phyloP scores from a whole-genome alignment of 1,140 invertebrate species.

The Cydia amplana region DNA sequence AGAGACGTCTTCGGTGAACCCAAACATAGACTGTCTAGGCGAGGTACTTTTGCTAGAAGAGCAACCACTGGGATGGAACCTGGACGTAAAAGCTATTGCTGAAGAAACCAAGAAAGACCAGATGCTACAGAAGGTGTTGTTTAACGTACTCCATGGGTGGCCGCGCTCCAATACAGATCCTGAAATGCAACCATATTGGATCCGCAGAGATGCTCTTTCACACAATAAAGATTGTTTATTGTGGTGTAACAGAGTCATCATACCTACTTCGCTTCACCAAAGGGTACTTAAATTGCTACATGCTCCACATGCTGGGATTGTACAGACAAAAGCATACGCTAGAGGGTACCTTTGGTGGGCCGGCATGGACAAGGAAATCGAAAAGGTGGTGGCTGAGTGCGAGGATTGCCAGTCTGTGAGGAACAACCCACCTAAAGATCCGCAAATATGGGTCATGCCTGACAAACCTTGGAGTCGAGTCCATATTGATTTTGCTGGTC shows the following conservation, averaged over 20 bases:
- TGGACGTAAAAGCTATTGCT: background rate
- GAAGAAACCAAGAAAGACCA: slow-evolving; percentile 27
- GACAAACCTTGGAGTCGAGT: slow-evolving; percentile 58
- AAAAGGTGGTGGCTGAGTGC: slow-evolving; percentile 41
- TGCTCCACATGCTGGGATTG: slow-evolving; percentile 49
- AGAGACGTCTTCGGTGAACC: background rate
- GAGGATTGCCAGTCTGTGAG: slow-evolving; percentile 40
- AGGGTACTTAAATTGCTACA: slow-evolving; percentile 39
- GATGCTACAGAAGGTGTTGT: slow-evolving; percentile 28
- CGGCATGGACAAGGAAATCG: slow-evolving; percentile 55
- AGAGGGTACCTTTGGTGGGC: slow-evolving; percentile 57
- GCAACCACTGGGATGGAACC: slow-evolving; percentile 6
- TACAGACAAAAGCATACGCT: slow-evolving; percentile 52
- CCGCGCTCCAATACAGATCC: slow-evolving; percentile 13
- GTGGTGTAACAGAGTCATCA: slow-evolving; percentile 34
- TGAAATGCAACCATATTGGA: slow-evolving; percentile 29
- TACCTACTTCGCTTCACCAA: slow-evolving; percentile 17
- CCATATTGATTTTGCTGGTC: slow-evolving; percentile 57
- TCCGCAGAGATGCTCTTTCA: slow-evolving; percentile 33
- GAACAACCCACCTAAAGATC: slow-evolving; percentile 47
- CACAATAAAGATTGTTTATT: slow-evolving; percentile 36
- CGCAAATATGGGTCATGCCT: slow-evolving; percentile 58
- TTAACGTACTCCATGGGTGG: slow-evolving; percentile 33
- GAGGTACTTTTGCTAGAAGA: slow-evolving; percentile 27
- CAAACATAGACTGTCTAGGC: background rate